These are phyloP conservation scores for Pholis gunnellus DNA, from an alignment of 2,113 vertebrate genomes.

Conservation along the genomic window DNA sequence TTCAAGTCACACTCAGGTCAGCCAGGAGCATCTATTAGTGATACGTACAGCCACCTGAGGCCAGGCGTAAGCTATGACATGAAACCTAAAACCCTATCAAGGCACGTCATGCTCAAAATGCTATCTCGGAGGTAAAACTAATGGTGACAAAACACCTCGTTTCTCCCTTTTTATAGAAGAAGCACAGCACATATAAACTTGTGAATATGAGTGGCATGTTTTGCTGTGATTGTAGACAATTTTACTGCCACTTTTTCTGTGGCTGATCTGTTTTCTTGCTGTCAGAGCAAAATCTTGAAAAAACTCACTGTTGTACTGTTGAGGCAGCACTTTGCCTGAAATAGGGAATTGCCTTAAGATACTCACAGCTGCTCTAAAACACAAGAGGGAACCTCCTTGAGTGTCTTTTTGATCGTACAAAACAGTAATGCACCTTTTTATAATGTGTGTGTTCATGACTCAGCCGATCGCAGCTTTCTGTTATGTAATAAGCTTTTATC, in stretches of 20 bases:
- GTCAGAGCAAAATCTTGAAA: neutral
- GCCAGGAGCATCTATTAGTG: conserved; percentile 3
- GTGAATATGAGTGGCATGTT: neutral
- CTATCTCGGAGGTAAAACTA: neutral
- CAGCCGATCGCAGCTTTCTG: conserved; percentile 3
- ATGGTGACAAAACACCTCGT: neutral
- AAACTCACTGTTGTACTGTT: neutral
- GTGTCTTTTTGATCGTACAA: neutral
- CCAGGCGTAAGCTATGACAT: neutral
- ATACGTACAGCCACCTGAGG: neutral
- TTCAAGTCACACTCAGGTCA: conserved; percentile 75
- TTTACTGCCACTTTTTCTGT: neutral
- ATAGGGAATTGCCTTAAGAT: neutral
- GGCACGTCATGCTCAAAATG: neutral
- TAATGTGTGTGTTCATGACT: neutral
- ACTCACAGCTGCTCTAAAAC: neutral
- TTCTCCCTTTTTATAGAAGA: neutral
- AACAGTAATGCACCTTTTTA: neutral
- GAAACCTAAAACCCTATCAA: neutral
- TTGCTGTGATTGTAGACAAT: neutral
- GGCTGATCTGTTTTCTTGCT: neutral
- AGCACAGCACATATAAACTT: neutral
- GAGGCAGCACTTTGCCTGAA: conserved; percentile 1
- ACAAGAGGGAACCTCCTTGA: neutral
- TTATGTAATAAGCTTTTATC: conserved; percentile 39